Conservation (phyloP, 2,888 invertebrate genomes). For the Cyaniris semiargus region DNA sequence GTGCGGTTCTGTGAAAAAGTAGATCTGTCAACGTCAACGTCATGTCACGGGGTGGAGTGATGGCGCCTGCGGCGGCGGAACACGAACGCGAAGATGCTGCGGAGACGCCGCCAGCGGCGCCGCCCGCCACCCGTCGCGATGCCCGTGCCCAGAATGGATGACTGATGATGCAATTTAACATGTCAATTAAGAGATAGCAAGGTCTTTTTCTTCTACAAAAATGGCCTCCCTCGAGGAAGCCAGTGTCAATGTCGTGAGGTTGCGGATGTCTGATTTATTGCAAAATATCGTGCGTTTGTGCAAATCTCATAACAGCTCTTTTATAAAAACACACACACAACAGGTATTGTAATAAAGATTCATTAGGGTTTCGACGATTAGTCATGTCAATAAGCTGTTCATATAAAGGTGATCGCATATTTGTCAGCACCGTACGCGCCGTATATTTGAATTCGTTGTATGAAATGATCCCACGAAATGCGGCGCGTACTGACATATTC, state of each 20-base stretch:
- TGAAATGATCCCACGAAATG: no score
- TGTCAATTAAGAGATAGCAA: not conserved
- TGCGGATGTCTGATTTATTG: not conserved
- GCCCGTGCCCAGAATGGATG: slow-evolving; percentile 75
- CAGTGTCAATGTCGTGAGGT: not conserved
- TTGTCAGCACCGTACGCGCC: no score
- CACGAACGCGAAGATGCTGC: slow-evolving; percentile 91
- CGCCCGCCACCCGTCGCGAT: slow-evolving; percentile 80
- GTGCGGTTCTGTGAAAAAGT: slow-evolving; percentile 20
- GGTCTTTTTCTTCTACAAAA: not conserved
- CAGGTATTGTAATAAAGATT: no score
- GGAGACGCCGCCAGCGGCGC: slow-evolving; percentile 90
- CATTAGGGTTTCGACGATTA: no score
- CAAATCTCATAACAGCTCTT: no score
- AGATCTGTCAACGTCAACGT: slow-evolving; percentile 3
- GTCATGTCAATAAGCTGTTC: no score
- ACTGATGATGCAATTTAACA: slow-evolving; percentile 50
- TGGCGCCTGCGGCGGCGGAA: slow-evolving; percentile 83
- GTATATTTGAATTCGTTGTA: no score
- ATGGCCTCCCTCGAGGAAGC: not conserved
- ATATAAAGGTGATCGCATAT: no score
- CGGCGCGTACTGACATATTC: no score
- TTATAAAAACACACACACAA: no score
- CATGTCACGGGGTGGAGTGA: slow-evolving; percentile 54
- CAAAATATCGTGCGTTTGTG: not conserved